These are phyloP conservation scores for Trachurus trachurus DNA, from an alignment of 2,797 vertebrate genomes.

Conservation along the genomic window DNA sequence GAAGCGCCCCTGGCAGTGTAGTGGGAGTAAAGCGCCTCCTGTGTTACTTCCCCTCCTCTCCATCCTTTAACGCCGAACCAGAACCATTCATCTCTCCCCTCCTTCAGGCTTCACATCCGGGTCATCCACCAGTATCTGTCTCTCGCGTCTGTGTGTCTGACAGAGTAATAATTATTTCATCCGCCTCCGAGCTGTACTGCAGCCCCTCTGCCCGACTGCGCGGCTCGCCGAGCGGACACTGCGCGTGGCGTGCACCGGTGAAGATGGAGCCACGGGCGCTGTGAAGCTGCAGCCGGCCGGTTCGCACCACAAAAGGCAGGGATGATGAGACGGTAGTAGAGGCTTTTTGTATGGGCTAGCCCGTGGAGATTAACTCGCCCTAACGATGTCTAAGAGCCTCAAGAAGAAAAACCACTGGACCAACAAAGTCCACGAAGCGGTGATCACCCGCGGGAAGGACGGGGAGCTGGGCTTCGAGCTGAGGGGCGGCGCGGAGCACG, in stretches of 20 bases:
- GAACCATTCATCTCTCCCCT: slow-evolving; percentile 86
- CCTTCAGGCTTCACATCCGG: slow-evolving; percentile 90
- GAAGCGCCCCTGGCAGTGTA: slow-evolving; percentile 70
- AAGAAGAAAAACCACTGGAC: slow-evolving; percentile 99
- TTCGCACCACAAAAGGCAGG: slow-evolving; percentile 72
- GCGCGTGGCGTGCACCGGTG: slow-evolving; percentile 72
- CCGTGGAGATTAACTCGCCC: slow-evolving; percentile 79
- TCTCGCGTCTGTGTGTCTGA: slow-evolving; percentile 77
- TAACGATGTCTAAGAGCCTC: slow-evolving; percentile 98
- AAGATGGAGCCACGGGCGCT: slow-evolving; percentile 73
- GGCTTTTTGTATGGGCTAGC: slow-evolving; percentile 76
- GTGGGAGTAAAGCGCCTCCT: slow-evolving; percentile 75
- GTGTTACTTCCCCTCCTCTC: slow-evolving; percentile 76
- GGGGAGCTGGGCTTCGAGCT: slow-evolving; percentile 97
- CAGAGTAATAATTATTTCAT: slow-evolving; percentile 64
- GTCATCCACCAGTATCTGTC: slow-evolving; percentile 84
- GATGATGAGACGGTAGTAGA: slow-evolving; percentile 84
- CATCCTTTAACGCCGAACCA: slow-evolving; percentile 82
- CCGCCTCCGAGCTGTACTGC: slow-evolving; percentile 78
- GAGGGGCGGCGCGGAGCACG: slow-evolving; percentile 96
- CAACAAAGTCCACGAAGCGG: slow-evolving; percentile 99
- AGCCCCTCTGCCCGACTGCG: slow-evolving; percentile 75
- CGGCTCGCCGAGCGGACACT: slow-evolving; percentile 77
- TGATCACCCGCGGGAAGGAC: slow-evolving; percentile 92
- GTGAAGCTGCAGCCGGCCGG: slow-evolving; percentile 72